A percentile compares a stretch with the other conserved stretches of the same genome.
Conservation (phyloP, 2,113 vertebrate genomes). For the Cyanoliseus patagonus region DNA sequence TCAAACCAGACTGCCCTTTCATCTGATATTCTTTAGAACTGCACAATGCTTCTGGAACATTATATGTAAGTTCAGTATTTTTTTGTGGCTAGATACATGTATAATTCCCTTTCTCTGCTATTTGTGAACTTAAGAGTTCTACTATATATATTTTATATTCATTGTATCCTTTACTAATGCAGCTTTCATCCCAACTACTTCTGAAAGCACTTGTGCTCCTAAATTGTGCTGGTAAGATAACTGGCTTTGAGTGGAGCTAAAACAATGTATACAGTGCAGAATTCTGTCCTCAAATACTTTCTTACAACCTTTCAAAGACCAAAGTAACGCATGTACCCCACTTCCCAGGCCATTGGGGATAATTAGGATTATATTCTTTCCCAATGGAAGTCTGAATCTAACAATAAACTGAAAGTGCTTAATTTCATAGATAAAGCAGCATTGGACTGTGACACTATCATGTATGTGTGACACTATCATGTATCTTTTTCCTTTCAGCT, state of each 20-base stretch:
- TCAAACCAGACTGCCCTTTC: conserved; percentile 88
- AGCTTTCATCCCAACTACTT: background rate
- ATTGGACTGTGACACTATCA: background rate
- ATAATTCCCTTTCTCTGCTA: background rate
- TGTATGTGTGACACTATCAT: background rate
- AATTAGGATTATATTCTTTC: background rate
- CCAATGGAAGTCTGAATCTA: background rate
- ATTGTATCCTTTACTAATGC: background rate
- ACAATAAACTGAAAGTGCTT: background rate
- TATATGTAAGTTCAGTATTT: conserved; percentile 79
- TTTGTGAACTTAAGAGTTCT: background rate
- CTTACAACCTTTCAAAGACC: background rate
- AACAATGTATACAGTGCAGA: background rate
- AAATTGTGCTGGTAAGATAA: background rate
- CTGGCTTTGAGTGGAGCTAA: background rate
- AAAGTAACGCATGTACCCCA: fast-evolving
- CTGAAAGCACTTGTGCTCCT: background rate
- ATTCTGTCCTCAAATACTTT: background rate
- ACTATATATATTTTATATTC: background rate
- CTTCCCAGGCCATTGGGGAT: background rate
- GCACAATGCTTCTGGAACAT: conserved; percentile 89
- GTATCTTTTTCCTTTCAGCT: conserved; percentile 72
- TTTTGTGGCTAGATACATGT: background rate
- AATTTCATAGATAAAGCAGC: background rate
- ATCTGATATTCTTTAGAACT: conserved; percentile 88